phyloP scores from a whole-genome alignment of 2,113 vertebrate genomes.

The Serinus canaria region DNA sequence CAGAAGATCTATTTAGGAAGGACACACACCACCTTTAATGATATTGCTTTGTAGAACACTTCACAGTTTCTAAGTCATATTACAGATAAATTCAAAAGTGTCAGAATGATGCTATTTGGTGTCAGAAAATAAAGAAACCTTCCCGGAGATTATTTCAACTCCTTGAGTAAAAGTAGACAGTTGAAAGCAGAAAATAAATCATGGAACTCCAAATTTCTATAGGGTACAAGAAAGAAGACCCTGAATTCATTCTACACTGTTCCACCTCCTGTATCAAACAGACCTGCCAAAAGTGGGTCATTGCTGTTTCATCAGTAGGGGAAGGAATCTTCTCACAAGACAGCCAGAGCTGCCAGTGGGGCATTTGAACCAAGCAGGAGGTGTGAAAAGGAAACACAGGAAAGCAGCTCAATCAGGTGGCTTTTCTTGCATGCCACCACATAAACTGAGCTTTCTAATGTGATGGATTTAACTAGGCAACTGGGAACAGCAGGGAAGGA shows the following conservation, averaged over 20 bases:
- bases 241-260: neutral
- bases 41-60: neutral
- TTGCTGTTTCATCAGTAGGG: neutral
- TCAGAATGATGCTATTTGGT: neutral
- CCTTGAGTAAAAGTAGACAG: neutral
- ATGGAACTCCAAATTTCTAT: neutral
- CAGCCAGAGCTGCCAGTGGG: neutral
- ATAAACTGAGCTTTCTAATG: neutral
- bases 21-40: neutral
- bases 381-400: neutral
- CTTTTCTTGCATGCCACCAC: neutral
- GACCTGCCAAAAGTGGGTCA: neutral
- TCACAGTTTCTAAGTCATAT: neutral
- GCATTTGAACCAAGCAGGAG: neutral
- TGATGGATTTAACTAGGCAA: slow-evolving; percentile 31
- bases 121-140: neutral
- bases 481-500: slow-evolving; percentile 33
- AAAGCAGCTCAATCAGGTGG: neutral
- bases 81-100: neutral
- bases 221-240: neutral
- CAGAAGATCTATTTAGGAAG: neutral
- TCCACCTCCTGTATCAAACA: neutral
- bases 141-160: neutral
- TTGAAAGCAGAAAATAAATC: neutral
- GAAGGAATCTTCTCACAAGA: neutral